Evolutionary conservation across 1,140 invertebrate species (phyloP).

Genomic region (Hirudo medicinalis): DNA sequence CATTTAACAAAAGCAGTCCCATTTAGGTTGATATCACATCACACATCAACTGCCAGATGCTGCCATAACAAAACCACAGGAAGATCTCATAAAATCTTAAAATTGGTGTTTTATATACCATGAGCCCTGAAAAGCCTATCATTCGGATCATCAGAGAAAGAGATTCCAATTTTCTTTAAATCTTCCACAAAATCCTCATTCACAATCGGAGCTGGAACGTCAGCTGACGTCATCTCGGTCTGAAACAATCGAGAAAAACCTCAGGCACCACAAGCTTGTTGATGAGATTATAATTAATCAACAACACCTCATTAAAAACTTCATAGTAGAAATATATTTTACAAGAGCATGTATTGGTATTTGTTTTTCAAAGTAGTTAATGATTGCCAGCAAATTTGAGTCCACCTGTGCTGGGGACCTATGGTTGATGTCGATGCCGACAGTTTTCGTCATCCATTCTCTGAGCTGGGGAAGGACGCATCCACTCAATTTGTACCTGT

Average conservation of each 20-base stretch:
- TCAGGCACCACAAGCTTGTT: background rate
- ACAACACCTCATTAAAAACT: background rate
- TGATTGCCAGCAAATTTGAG: background rate
- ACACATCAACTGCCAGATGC: background rate
- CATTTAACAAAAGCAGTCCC: no score
- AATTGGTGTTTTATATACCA: slow-evolving; percentile 39
- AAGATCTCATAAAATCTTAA: background rate
- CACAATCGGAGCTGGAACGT: slow-evolving; percentile 37
- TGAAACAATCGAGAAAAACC: slow-evolving; percentile 28
- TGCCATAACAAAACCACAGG: background rate
- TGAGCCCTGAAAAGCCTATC: slow-evolving; percentile 81
- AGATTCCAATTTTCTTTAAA: slow-evolving; percentile 50
- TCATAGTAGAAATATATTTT: background rate
- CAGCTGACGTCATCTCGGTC: slow-evolving; percentile 37
- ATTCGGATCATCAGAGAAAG: slow-evolving; percentile 60
- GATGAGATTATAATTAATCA: background rate
- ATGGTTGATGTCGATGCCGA: slow-evolving; percentile 52
- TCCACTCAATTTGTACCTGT: slow-evolving; percentile 68
- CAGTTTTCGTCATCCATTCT: slow-evolving; percentile 61
- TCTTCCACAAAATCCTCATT: slow-evolving; percentile 51
- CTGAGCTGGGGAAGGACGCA: slow-evolving; percentile 61
- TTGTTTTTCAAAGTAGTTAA: background rate
- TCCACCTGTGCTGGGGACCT: slow-evolving; percentile 40
- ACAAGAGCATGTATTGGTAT: background rate
- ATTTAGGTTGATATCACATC: background rate